Evolutionary conservation across 2,888 invertebrate genomes (phyloP), one percentile per base, ranked within the genome.

Genomic region (Disparrhopalites patrizii): DNA sequence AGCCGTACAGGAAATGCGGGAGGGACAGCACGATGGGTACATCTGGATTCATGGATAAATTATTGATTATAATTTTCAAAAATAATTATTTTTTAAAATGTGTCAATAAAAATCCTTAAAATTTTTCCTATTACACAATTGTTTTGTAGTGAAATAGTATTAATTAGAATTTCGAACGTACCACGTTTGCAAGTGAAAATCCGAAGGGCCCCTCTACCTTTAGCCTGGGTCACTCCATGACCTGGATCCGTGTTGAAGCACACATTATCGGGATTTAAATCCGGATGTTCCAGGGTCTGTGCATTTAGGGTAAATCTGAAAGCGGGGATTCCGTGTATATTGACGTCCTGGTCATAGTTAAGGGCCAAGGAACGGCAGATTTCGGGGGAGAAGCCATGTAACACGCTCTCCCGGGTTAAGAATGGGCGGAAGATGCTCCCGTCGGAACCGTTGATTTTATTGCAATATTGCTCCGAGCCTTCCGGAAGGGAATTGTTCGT

Each of bases 401-500:
- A 50, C 0, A 72, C 74, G 23, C 77, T 74, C 30, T 74, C 68
- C 64, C 77, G 77, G 20, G 70, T 68, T 8, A 80, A 71, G 50
- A 77, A 77, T 0, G 80, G 79, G 5, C 76, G 77, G 72, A 79
- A 78, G 30, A 79, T 71, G 1, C 77, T 75, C 10, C 80, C 80
- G 68, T 80, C 80, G 0, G 78, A 78, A 8, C 80, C 80, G 20
- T 77, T 77, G 65, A 80, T 76, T 69, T 70, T 71, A 55, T 66
- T 61, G 76, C 74, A 28, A 78, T 78, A 52, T 76, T 70, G 27
- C 23, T 47, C 30, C 13, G 3, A 56, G 57, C 54, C 23, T 10
- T 36, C 15, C 27, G 23, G 25, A 56, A 5, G 27, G 10, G 30
- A 31, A 1, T 68, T 67, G 69, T 56, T 62, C 66, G n/a, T 28